Evolutionary conservation across 1,140 invertebrate species (phyloP).

Genomic region (Apis mellifera): DNA sequence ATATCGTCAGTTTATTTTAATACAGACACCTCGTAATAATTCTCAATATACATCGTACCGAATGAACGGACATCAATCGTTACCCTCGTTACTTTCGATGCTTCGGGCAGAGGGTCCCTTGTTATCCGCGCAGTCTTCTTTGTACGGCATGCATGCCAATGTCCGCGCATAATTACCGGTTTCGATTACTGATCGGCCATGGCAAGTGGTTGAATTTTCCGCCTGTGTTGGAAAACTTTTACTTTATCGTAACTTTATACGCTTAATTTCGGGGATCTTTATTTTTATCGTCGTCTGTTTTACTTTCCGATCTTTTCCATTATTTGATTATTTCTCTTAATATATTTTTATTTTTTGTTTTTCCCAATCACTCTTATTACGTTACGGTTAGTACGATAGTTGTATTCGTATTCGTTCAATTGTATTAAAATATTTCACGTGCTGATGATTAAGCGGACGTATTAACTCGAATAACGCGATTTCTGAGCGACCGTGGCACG

Average conservation of each 20-base stretch:
- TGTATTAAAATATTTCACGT: neutral
- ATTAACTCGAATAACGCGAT: conserved; percentile 36
- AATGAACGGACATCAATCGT: conserved; percentile 60
- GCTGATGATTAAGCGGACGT: neutral
- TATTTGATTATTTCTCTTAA: neutral
- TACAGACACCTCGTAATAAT: conserved; percentile 60
- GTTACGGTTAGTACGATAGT: too few relatives aligned
- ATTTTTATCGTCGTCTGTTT: neutral
- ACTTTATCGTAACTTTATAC: neutral
- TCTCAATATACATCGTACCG: conserved; percentile 37
- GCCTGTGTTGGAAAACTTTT: conserved; percentile 25
- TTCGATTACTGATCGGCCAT: conserved; percentile 48
- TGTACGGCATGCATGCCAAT: conserved; percentile 52
- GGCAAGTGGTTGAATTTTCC: conserved; percentile 47
- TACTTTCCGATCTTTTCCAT: neutral
- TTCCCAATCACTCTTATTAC: too few relatives aligned
- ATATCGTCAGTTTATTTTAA: conserved; percentile 53
- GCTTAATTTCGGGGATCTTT: neutral
- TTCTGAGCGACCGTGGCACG: conserved; percentile 8
- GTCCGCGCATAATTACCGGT: conserved; percentile 58
- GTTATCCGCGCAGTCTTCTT: conserved; percentile 47
- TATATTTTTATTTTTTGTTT: too few relatives aligned
- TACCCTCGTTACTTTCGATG: conserved; percentile 60
- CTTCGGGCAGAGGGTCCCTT: conserved; percentile 55
- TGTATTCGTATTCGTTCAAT: too few relatives aligned